A percentile compares a stretch with the other conserved stretches of the same genome.
phyloP scores from a whole-genome alignment of 2,113 vertebrate genomes.

The Barnardius zonarius region DNA sequence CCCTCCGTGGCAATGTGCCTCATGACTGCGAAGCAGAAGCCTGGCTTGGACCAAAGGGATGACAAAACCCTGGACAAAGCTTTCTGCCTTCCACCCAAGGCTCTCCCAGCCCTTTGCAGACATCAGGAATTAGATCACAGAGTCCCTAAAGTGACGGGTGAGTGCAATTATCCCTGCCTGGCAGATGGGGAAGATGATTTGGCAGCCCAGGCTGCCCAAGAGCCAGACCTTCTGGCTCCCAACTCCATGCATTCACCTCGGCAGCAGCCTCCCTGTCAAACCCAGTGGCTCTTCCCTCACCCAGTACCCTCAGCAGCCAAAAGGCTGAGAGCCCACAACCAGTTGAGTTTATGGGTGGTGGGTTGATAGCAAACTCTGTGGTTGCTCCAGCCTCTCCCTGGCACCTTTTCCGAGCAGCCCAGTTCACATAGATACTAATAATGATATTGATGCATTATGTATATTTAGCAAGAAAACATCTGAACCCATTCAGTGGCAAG shows the following conservation, averaged over 20 bases:
- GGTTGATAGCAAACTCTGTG: slow-evolving; percentile 10
- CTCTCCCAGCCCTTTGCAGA: background rate
- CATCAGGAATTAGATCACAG: background rate
- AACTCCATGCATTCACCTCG: background rate
- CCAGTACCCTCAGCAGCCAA: background rate
- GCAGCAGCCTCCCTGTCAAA: background rate
- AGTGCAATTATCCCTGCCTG: background rate
- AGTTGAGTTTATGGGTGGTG: background rate
- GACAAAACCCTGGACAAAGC: slow-evolving; percentile 8
- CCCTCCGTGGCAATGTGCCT: background rate
- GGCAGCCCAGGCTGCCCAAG: background rate
- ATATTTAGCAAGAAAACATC: slow-evolving; percentile 36
- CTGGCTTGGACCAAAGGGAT: background rate
- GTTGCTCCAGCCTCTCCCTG: slow-evolving; percentile 47
- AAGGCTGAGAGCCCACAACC: background rate
- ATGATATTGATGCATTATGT: background rate
- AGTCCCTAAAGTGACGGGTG: background rate
- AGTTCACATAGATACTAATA: slow-evolving; percentile 44
- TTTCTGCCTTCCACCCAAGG: background rate
- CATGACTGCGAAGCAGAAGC: background rate
- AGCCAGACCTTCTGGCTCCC: slow-evolving; percentile 35
- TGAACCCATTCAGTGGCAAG: slow-evolving; percentile 32
- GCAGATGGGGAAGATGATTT: slow-evolving; percentile 2
- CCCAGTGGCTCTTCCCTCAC: background rate
- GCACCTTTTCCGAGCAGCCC: slow-evolving; percentile 33